Percentiles rank a stretch among this genome's conserved stretches.
Evolutionary conservation across 2,113 vertebrate genomes (phyloP).

Genomic region (Solea solea): DNA sequence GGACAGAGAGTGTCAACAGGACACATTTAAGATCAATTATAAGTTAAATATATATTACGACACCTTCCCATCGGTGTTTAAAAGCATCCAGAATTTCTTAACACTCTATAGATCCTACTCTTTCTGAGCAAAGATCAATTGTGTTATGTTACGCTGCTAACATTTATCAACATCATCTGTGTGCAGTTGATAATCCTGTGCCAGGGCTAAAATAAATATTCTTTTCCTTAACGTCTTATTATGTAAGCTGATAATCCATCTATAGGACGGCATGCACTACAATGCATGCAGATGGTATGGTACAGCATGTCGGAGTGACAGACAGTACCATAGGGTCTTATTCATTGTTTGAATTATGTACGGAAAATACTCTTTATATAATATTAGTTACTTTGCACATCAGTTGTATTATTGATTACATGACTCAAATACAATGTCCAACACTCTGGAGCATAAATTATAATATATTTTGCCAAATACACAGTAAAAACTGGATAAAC

Average conservation of each 20-base stretch:
- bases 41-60: too few species aligned
- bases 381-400: too few species aligned
- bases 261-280: constrained; percentile 28
- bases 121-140: neutral
- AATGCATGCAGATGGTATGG: constrained; percentile 9
- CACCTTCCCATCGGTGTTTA: too few species aligned
- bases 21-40: constrained; percentile 6
- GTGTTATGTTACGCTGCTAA: neutral
- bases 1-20: constrained; percentile 18
- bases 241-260: constrained; percentile 72
- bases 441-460: neutral
- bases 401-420: too few species aligned
- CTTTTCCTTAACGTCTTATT: constrained; percentile 62
- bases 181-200: constrained; percentile 57
- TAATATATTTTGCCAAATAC: neutral
- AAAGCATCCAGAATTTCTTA: too few species aligned
- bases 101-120: neutral
- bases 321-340: neutral
- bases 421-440: too few species aligned
- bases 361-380: neutral
- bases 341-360: neutral
- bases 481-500: neutral
- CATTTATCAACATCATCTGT: constrained; percentile 34
- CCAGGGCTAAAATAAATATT: constrained; percentile 63
- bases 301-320: constrained; percentile 5